Base-by-base conservation (phyloP, 2,113 vertebrate species). In the Rhea pennata region DNA sequence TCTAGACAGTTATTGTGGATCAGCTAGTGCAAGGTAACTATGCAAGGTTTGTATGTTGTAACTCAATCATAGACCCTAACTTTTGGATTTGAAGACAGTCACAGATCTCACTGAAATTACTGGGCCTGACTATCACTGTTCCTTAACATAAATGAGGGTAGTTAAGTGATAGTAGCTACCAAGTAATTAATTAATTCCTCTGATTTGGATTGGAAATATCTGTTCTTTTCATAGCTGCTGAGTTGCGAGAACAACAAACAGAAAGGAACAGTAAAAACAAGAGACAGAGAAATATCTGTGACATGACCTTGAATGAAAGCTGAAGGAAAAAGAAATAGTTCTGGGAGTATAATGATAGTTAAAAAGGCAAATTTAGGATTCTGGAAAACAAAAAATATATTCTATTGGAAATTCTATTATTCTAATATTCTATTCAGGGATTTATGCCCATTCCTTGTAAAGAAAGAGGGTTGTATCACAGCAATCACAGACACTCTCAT, bases 331-430 rank as follows among this genome's bases (percentile, higher is more conserved):
- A 48, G 64, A 90, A 90, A 2, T 40, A 76, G 71, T 8, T 89
- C 80, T 91, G 6, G 53, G 62, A 24, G 24, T 10, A 85, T 64
- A 83, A 62, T 88, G 31, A 54, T 80, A 84, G 70, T 51, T 92
- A 75, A 87, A 92, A 96, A 89, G 70, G 81, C 33, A 79, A 73
- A 88, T 96, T 88, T 91, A 93, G 58, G 85, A 76, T 66, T 39
- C 40, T 87, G 88, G 50, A 54, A 65, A 67, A 26, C 42, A n/a
- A 44, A 44, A 44, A 21, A 1, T 1, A 6, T 39, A 22, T 85
- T 50, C 36, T 83, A 7, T 36, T 36, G 36, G 36, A 6, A 36
- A 36, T 36, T 36, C 36, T 36, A 36, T 36, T 36, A 36, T 36
- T 36, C 36, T 36, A 36, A 36, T 36, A 36, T 36, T 36, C 36